Evolutionary conservation across 2,113 vertebrate genomes (phyloP).

Genomic region (Abramis brama): DNA sequence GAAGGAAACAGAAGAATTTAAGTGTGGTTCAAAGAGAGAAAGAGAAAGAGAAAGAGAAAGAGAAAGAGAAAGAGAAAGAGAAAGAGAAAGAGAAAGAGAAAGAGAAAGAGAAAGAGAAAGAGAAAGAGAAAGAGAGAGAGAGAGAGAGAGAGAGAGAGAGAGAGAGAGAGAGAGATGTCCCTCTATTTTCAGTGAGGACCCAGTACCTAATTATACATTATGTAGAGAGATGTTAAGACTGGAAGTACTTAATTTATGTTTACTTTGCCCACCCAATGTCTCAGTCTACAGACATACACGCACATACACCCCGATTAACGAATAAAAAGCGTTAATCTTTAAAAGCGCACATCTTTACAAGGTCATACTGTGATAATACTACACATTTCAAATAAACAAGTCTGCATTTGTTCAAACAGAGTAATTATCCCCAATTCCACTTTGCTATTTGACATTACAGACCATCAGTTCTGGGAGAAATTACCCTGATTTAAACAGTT

Average conservation of each 20-base stretch:
- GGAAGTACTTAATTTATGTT: conserved; percentile 30
- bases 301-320: background rate
- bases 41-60: too few species aligned
- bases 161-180: background rate
- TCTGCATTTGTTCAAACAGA: background rate
- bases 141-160: background rate
- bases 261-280: conserved; percentile 27
- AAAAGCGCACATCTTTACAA: background rate
- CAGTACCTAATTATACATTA: conserved; percentile 30
- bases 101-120: too few species aligned
- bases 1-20: background rate
- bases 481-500: background rate
- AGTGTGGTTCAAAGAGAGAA: background rate
- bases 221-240: background rate
- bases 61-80: too few species aligned
- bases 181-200: background rate
- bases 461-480: background rate
- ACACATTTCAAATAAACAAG: background rate
- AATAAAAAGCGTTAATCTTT: background rate
- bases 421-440: background rate
- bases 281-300: background rate
- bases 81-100: too few species aligned
- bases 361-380: background rate
- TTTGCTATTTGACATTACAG: background rate
- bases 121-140: too few species aligned